Percentiles rank a stretch among this genome's conserved stretches.
Conservation (phyloP, 2,113 vertebrate genomes). For the Heteronetta atricapilla region DNA sequence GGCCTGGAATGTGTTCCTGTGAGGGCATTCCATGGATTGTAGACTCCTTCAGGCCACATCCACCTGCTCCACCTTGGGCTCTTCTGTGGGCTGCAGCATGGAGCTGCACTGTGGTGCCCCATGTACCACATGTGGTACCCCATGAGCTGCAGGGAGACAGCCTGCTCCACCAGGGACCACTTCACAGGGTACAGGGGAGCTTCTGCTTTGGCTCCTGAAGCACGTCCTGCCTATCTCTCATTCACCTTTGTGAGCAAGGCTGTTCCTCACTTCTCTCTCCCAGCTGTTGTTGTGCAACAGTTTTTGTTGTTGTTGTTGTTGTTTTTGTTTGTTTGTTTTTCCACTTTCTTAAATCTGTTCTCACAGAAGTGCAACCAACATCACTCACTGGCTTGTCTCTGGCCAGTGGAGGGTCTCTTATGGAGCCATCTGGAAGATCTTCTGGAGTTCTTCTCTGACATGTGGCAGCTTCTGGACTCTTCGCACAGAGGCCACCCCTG, state of each 20-base stretch:
- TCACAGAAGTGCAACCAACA: neutral
- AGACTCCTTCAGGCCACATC: neutral
- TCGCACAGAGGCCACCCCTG: too few species aligned
- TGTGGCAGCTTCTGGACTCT: neutral
- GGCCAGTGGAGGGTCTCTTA: neutral
- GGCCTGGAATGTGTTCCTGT: neutral
- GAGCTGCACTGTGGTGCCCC: neutral
- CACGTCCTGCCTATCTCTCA: neutral
- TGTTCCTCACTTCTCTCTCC: neutral
- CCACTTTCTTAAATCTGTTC: neutral
- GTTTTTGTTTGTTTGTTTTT: too few species aligned
- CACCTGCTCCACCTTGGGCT: neutral
- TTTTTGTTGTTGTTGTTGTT: neutral
- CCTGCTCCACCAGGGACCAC: neutral
- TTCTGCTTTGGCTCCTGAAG: neutral
- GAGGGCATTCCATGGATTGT: neutral
- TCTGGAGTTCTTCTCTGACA: neutral
- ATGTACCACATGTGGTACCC: neutral
- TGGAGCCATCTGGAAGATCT: neutral
- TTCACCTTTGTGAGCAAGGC: neutral
- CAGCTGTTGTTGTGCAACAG: neutral
- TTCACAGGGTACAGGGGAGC: neutral
- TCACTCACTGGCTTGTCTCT: neutral
- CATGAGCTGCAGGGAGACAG: neutral
- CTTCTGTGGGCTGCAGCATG: neutral